These are phyloP conservation scores for Sphaerodactylus townsendi DNA, from an alignment of 2,113 vertebrate species.

Conservation along the genomic window DNA sequence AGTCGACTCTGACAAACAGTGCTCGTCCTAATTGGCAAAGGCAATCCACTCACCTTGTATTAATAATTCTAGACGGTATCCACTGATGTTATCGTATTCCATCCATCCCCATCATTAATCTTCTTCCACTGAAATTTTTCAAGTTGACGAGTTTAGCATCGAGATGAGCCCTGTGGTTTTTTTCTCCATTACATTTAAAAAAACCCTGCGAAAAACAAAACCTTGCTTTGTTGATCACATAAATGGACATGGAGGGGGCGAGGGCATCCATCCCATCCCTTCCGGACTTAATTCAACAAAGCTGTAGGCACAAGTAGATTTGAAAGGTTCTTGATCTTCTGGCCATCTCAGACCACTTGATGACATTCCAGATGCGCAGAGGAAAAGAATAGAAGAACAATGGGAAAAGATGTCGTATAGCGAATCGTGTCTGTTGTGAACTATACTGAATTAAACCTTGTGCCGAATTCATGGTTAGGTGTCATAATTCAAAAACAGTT, in stretches of 20 bases:
- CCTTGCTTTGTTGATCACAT: conserved; percentile 54
- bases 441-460: conserved; percentile 62
- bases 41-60: conserved; percentile 1
- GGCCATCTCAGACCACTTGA: conserved; percentile 48
- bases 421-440: conserved; percentile 58
- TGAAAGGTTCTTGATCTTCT: conserved; percentile 59
- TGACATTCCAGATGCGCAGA: conserved; percentile 29
- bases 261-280: conserved; percentile 53
- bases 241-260: conserved; percentile 26
- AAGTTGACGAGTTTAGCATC: conserved; percentile 11
- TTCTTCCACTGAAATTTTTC: conserved; percentile 16
- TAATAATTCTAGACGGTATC: conserved; percentile 39
- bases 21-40: conserved; percentile 17
- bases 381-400: conserved; percentile 25
- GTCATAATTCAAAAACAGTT: conserved; percentile 56
- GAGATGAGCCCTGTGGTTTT: conserved; percentile 13
- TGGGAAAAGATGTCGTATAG: conserved; percentile 57
- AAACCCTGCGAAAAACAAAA: background rate
- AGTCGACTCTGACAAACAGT: conserved; percentile 51
- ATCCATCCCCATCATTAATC: conserved; percentile 41
- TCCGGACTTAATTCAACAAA: conserved; percentile 51
- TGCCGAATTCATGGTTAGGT: conserved; percentile 66
- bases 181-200: conserved; percentile 43
- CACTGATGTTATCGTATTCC: conserved; percentile 50
- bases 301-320: conserved; percentile 42